Evolutionary conservation across 2,888 invertebrate species (phyloP).

Genomic region (Cinara cedri): DNA sequence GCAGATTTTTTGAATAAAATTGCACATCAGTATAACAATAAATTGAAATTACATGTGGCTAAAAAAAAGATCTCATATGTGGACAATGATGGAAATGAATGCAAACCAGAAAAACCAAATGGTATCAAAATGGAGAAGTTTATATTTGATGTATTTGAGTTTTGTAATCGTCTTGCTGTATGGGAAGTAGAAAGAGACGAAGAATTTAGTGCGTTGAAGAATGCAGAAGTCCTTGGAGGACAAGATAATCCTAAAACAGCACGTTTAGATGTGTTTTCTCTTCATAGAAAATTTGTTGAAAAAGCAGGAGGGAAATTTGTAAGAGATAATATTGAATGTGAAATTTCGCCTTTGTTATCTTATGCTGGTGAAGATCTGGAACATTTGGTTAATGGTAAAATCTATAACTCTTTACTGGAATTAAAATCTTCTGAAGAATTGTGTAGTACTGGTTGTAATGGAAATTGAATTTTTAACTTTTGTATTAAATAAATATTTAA

Average conservation of each 20-base stretch:
- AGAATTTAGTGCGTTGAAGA: constrained; percentile 97
- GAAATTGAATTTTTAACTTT: background rate
- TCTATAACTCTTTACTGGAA: constrained; percentile 66
- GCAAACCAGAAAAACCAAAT: constrained; percentile 82
- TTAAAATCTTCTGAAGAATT: constrained; percentile 47
- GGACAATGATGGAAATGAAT: constrained; percentile 72
- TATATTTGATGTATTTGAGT: constrained; percentile 97
- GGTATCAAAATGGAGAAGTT: constrained; percentile 99
- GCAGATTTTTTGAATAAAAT: constrained; percentile 81
- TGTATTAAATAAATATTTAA: background rate
- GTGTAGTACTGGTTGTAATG: background rate
- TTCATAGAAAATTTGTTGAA: constrained; percentile 81
- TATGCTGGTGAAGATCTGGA: constrained; percentile 88
- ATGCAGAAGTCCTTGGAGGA: constrained; percentile 81
- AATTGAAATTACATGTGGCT: constrained; percentile 90
- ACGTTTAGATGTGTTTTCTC: constrained; percentile 74
- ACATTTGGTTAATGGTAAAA: constrained; percentile 71
- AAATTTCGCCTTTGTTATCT: constrained; percentile 89
- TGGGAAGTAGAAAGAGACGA: constrained; percentile 90
- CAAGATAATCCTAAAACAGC: constrained; percentile 93
- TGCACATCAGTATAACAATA: constrained; percentile 72
- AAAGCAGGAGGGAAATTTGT: constrained; percentile 80
- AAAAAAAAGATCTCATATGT: constrained; percentile 95
- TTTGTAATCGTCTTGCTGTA: constrained; percentile 86
- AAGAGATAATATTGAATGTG: constrained; percentile 70